Base-by-base conservation (phyloP, 2,113 vertebrate species). In the Peromyscus maniculatus region DNA sequence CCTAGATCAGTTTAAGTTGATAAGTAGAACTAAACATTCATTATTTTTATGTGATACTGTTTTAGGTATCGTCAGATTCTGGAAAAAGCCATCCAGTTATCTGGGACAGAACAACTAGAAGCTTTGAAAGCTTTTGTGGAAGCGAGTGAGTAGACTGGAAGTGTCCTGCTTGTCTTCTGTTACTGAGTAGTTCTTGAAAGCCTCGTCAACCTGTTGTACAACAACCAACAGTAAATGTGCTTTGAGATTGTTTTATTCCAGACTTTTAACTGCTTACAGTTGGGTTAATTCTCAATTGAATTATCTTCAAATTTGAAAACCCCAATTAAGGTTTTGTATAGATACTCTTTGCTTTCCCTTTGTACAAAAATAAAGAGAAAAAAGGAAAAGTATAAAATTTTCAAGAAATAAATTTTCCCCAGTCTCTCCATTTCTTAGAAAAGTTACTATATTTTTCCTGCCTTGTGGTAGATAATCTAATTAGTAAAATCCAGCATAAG, bases 111-210 rank as follows among this genome's bases (percentile, higher is more conserved):
- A 75, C 99, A 99, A 75, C 99, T 99, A 93, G 99, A 99, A 97
- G 99, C 99, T 96, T 98, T 99, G 97, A 99, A 99, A 99, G 99
- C 99, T 93, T 99, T 99, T 98, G 99, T 99, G 93, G 99, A 99
- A 99, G 99, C 99, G 98, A 99, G 99, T 99, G 99, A 99, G 99
- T 98, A 91, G 36, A 19, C 71, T 71, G 93, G n/a, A 57, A 62
- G 0, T 57, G 91, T 15, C 6, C 1, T 91, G 82, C 21, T 97
- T 97, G 62, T 7, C 89, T 89, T 69, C 5, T n/a, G 0, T 74
- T 80, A 24, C 57, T 91, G 62, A 97, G 5, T 87, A 82, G n/a
- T 12, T 46, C 82, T 69, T 78, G 52, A 91, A 64, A 83, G 39
- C 36, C 36, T 77, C 1, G 24, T 46, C 24, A 2, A n/a, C 59